Conservation (phyloP, 2,888 invertebrate species). For the Drosophila acutilabella region DNA sequence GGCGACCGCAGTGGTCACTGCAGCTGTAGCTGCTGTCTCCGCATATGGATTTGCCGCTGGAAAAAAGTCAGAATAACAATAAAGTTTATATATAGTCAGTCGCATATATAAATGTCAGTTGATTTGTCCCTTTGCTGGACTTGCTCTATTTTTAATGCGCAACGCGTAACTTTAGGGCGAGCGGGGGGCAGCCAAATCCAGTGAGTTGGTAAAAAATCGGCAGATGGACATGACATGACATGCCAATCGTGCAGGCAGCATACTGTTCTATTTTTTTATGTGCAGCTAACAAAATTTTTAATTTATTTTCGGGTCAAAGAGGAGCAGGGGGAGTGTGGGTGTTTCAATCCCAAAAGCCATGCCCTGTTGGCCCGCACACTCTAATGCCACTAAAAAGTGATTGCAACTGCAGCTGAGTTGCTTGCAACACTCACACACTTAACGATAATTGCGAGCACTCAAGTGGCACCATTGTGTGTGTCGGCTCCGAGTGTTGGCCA, state of each 20-base stretch:
- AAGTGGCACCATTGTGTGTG: constrained; percentile 70
- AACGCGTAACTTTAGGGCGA: constrained; percentile 37
- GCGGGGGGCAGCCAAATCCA: neutral
- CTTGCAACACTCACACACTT: constrained; percentile 60
- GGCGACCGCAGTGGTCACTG: constrained; percentile 42
- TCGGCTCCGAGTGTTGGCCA: constrained; percentile 17
- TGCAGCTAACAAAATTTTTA: constrained; percentile 37
- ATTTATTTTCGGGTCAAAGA: constrained; percentile 36
- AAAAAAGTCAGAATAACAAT: constrained; percentile 41
- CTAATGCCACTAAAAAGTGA: constrained; percentile 24
- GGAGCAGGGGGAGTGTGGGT: too few species aligned
- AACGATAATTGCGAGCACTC: constrained; percentile 77
- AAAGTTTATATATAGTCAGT: constrained; percentile 2
- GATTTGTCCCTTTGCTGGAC: constrained; percentile 4
- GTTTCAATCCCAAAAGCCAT: too few species aligned
- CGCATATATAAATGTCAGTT: constrained; percentile 28
- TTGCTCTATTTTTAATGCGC: constrained; percentile 58
- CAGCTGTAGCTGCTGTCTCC: constrained; percentile 16
- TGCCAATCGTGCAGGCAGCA: constrained; percentile 52
- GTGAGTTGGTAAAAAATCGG: constrained; percentile 12
- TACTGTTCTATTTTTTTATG: constrained; percentile 36
- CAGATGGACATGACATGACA: constrained; percentile 63
- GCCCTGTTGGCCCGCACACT: too few species aligned
- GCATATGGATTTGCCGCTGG: constrained; percentile 63
- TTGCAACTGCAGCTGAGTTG: constrained; percentile 51